Base-by-base conservation (phyloP, 2,113 vertebrate genomes). In the Lutjanus erythropterus region DNA sequence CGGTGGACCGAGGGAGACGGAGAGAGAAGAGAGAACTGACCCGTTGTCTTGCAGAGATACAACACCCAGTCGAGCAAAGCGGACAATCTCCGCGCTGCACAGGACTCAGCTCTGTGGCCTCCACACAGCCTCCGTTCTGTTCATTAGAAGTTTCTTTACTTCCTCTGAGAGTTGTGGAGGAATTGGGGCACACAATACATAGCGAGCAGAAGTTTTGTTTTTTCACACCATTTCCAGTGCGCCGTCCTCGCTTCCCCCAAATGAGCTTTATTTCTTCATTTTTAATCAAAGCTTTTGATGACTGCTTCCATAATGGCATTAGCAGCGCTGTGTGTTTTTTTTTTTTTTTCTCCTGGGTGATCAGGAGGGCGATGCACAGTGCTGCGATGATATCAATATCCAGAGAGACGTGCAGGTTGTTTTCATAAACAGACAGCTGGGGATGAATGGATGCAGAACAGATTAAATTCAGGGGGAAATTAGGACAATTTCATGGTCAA, bases 11-110 rank as follows among this genome's bases (percentile, higher is more conserved):
- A 44, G 64, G 56, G 71, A 74, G 70, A 84, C 35, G 33, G 65
- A 70, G 65, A n/a, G 73, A 42, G 67, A 49, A 8, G 77, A 42
- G 76, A 61, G 59, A 78, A 29, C 75, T 76, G 83, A 85, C 86
- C 83, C 52, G 11, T 75, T 75, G 88, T 83, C 75, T 81, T 27
- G 53, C 8, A 33, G 50, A 90, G 83, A 89, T 71, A 80, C 75
- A 78, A 80, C 71, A 80, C 55, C 49, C 86, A 80, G 88, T 53
- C 53, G 41, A 87, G 89, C 77, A 82, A 5, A 84, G 84, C 61
- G 19, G 56, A 80, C 86, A 53, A 70, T 88, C 80, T 81, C 79
- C 64, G 70, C 0, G 46, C 78, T 66, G 72, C 68, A 39, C 62
- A 35, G 62, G 58, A 31, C 79, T 46, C 76, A 2, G 77, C 79